These are phyloP conservation scores for Gadus chalcogrammus DNA, from an alignment of 2,113 vertebrate species.

Conservation along the genomic window DNA sequence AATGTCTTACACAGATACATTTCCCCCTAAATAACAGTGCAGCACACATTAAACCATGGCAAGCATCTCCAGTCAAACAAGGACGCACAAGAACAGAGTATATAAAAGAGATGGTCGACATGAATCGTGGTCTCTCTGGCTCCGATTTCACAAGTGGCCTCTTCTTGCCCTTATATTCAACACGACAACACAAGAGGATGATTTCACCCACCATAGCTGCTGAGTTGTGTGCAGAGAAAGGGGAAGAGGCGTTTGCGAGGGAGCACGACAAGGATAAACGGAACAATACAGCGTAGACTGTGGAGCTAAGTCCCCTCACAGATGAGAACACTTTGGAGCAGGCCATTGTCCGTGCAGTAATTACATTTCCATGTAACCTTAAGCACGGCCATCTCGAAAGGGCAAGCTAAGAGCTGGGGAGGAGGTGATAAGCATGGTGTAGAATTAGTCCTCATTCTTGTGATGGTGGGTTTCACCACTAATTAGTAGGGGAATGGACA, in stretches of 20 bases:
- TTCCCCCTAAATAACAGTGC: too few relatives aligned
- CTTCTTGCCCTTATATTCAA: not conserved
- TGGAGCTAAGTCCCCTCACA: not conserved
- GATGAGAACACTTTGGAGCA: slow-evolving; percentile 19
- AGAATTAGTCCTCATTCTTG: too few relatives aligned
- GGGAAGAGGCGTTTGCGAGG: not conserved
- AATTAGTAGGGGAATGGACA: slow-evolving; percentile 11
- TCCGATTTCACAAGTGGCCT: not conserved
- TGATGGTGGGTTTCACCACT: too few relatives aligned
- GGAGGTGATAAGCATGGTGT: too few relatives aligned
- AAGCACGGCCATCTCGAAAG: slow-evolving; percentile 29
- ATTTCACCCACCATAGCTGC: not conserved
- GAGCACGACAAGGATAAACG: slow-evolving; percentile 3
- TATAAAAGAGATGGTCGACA: too few relatives aligned
- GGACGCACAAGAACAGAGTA: too few relatives aligned
- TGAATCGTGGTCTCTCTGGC: too few relatives aligned
- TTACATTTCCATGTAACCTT: slow-evolving; percentile 38
- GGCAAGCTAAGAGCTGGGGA: too few relatives aligned
- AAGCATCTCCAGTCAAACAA: too few relatives aligned
- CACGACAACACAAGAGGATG: slow-evolving; percentile 41
- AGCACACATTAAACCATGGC: too few relatives aligned
- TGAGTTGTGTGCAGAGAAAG: not conserved
- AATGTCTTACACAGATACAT: too few relatives aligned
- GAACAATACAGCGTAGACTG: not conserved
- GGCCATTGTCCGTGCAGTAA: slow-evolving; percentile 17